Conservation (phyloP, 2,797 vertebrate genomes). For the Xerus rutilus region DNA sequence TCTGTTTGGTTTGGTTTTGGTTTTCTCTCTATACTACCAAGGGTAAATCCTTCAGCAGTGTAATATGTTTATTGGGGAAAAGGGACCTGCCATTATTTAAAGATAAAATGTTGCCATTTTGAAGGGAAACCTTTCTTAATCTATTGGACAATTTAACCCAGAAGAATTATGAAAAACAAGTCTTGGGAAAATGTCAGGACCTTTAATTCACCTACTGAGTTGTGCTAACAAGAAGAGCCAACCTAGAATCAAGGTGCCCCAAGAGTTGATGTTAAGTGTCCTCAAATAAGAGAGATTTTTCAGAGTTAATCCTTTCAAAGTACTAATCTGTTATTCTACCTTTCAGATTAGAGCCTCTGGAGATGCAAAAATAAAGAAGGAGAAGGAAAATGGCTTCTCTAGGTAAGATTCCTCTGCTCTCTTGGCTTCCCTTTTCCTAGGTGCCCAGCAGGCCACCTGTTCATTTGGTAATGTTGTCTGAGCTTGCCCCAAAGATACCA, state of each 20-base stretch:
- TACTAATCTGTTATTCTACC: constrained; percentile 75
- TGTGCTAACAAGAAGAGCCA: constrained; percentile 49
- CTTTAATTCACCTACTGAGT: neutral
- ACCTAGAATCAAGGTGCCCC: neutral
- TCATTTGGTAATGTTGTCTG: neutral
- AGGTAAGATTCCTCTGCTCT: constrained; percentile 88
- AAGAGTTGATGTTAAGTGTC: neutral
- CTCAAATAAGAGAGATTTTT: constrained; percentile 31
- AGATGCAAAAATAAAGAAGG: constrained; percentile 94
- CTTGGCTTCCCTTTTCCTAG: neutral
- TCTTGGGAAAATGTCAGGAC: constrained; percentile 9
- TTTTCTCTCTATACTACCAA: neutral
- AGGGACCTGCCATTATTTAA: neutral
- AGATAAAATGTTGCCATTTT: constrained; percentile 25
- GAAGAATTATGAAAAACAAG: constrained; percentile 43
- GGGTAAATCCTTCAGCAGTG: constrained; percentile 39
- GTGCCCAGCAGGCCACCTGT: neutral
- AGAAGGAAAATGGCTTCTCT: constrained; percentile 96
- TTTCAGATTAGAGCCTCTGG: constrained; percentile 91
- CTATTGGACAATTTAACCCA: neutral
- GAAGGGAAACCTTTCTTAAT: constrained; percentile 40
- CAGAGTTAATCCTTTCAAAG: neutral
- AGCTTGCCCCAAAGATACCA: neutral
- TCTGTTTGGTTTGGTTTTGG: neutral
- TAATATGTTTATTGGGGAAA: constrained; percentile 31